A percentile compares a stretch with the other conserved stretches of the same genome.
Conservation (phyloP, 1,140 invertebrate species). For the Sycophila sp. region DNA sequence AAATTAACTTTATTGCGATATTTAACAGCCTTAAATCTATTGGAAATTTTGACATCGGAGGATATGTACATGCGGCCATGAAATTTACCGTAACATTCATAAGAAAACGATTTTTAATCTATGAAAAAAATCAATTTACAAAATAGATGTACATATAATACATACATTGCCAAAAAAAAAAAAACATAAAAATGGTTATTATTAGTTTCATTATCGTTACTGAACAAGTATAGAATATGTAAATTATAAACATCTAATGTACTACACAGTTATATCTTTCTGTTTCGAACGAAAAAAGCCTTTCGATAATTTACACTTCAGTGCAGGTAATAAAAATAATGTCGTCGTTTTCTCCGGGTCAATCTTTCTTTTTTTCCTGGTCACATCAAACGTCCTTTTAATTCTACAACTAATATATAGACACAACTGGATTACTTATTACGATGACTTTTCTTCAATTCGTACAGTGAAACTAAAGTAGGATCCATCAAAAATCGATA, state of each 20-base stretch:
- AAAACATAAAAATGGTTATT: neutral
- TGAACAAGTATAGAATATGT: neutral
- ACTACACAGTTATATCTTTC: too few species aligned
- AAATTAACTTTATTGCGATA: conserved; percentile 25
- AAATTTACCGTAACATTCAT: neutral
- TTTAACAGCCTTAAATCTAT: conserved; percentile 27
- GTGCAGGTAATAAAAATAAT: too few species aligned
- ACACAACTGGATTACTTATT: too few species aligned
- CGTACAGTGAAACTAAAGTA: too few species aligned
- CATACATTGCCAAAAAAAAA: neutral
- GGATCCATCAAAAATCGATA: too few species aligned
- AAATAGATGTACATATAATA: neutral
- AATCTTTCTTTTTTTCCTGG: too few species aligned
- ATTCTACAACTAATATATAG: too few species aligned
- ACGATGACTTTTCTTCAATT: too few species aligned
- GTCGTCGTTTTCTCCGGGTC: too few species aligned
- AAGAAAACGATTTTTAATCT: conserved; percentile 3
- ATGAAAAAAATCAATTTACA: neutral
- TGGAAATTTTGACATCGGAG: neutral
- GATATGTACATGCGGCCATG: conserved; percentile 24
- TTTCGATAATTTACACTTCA: too few species aligned
- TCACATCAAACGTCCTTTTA: too few species aligned
- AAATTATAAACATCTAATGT: neutral
- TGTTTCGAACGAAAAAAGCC: too few species aligned
- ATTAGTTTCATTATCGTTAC: neutral